phyloP scores from a whole-genome alignment of 2,797 vertebrate species.

The Chiroxiphia lanceolata region DNA sequence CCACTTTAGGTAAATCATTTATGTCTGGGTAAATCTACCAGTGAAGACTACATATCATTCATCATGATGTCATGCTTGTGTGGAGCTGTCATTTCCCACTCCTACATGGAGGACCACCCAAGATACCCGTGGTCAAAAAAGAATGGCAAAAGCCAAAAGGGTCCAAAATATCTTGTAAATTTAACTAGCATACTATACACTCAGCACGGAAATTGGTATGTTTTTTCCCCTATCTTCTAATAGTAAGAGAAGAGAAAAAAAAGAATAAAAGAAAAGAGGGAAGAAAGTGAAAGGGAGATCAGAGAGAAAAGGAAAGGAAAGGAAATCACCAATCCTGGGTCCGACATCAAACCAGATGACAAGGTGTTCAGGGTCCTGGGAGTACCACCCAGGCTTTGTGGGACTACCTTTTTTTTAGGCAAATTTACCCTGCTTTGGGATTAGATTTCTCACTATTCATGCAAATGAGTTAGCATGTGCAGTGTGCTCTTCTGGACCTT shows the following conservation, averaged over 20 bases:
- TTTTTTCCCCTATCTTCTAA: background rate
- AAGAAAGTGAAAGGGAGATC: background rate
- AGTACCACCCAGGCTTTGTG: background rate
- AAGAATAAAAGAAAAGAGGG: background rate
- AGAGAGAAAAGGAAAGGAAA: background rate
- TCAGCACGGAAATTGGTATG: background rate
- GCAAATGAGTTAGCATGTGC: background rate
- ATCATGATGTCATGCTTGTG: background rate
- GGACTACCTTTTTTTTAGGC: background rate
- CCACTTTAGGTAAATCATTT: background rate
- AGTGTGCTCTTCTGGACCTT: background rate
- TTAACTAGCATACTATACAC: background rate
- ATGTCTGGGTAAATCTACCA: background rate
- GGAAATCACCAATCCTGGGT: background rate
- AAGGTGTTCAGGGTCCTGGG: background rate
- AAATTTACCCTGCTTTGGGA: background rate
- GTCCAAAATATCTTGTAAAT: background rate
- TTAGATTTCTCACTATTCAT: background rate
- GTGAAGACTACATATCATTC: background rate
- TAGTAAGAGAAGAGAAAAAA: background rate
- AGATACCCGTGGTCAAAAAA: background rate
- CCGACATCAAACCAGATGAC: background rate
- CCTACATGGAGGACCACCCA: rapidly evolving
- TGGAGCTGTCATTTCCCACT: background rate
- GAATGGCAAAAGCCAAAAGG: background rate